Base-by-base conservation (phyloP, 2,797 vertebrate species). In the Enteromius argenteus region DNA sequence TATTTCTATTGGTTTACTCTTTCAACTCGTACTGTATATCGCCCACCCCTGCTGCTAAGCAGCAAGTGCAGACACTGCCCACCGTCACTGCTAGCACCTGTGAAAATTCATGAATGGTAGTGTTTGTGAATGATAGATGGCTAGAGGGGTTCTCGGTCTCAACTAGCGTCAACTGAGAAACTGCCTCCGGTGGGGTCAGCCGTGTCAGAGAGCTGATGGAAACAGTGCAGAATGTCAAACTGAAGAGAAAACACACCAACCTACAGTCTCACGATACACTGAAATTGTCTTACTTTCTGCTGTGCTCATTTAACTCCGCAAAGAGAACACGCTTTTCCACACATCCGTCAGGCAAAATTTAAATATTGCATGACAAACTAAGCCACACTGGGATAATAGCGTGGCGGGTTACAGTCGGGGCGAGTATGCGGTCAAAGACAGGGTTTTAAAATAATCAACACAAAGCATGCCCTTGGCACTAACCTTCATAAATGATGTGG, bases 171-270 rank as follows among this genome's bases (percentile, higher is more conserved):
- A 67, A 86, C 83, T 87, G 87, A 73, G 86, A 89, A 89, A 88
- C 86, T 84, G 85, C 86, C 89, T 89, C 76, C 84, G 87, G 89
- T 80, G 73, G 80, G 90, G 91, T 90, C 91, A 92, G 66, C 75
- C 86, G 86, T 89, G 90, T 89, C 82, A 23, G 17, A 81, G 83
- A 85, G 86, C 79, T 49, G 27, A 90, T 90, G 89, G 80, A 86
- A 91, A 84, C 81, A 79, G 62, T 88, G 80, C 87, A 92, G 92
- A 94, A 93, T 94, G 92, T 93, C 90, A 94, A 94, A 91, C 87
- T 87, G 86, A 90, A 80, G 86, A 86, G 86, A 85, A 87, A 80
- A 86, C 88, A 58, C 72, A 32, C 51, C 64, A 68, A 75, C 67
- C 56, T 19, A 58, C 21, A 27, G n/a, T 44, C 56, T 62, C 75